phyloP scores from a whole-genome alignment of 1,140 invertebrate genomes.

The Nebria ingens region DNA sequence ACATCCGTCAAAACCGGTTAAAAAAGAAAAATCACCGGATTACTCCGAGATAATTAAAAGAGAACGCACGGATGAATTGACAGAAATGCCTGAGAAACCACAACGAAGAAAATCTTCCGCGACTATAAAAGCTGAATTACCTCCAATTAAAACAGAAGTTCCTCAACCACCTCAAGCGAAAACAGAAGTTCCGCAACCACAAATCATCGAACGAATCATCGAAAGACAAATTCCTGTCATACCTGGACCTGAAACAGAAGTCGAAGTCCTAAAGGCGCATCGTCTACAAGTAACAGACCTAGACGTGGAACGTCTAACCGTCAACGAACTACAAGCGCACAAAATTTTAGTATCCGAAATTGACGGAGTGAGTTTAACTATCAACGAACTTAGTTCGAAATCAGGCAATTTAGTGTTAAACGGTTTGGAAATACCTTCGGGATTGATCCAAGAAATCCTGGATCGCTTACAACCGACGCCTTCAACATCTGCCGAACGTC shows the following conservation, averaged over 20 bases:
- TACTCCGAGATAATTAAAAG: neutral
- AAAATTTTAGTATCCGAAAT: constrained; percentile 71
- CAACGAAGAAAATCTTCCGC: neutral
- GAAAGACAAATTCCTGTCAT: constrained; percentile 19
- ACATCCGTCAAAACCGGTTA: neutral
- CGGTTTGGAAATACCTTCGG: constrained; percentile 51
- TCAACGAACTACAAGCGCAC: constrained; percentile 61
- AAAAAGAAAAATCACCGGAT: neutral
- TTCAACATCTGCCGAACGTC: neutral
- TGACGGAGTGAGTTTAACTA: constrained; percentile 56
- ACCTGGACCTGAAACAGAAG: constrained; percentile 15
- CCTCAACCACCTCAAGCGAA: neutral
- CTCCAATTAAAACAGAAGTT: neutral
- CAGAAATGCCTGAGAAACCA: constrained; percentile 3
- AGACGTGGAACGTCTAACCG: constrained; percentile 63
- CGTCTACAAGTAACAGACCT: constrained; percentile 60
- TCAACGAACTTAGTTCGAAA: constrained; percentile 53
- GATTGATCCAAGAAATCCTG: constrained; percentile 47
- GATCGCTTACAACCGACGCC: constrained; percentile 11
- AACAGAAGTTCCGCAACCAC: constrained; percentile 17
- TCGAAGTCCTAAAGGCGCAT: constrained; percentile 39
- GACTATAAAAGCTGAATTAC: neutral
- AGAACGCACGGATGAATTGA: neutral
- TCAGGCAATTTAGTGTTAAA: constrained; percentile 46
- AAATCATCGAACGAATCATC: constrained; percentile 21